Conservation (phyloP, 2,888 invertebrate species). For the Phaonia tiefii region DNA sequence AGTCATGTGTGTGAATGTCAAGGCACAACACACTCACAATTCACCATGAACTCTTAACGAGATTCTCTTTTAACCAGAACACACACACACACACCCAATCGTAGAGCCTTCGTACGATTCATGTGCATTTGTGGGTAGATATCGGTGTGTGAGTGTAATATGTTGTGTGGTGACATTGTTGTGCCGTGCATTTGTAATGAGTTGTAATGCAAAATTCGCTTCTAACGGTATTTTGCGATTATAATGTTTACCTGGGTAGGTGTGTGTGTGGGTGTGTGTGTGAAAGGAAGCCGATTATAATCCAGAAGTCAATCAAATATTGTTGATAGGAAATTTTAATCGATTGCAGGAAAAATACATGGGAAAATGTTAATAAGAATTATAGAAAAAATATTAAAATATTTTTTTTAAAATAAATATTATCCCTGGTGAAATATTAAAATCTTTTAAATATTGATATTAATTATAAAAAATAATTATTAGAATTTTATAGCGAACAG, state of each 20-base stretch:
- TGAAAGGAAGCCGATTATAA: too few species aligned
- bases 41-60: conserved; percentile 69
- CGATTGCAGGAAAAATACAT: too few species aligned
- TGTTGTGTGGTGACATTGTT: conserved; percentile 33
- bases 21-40: conserved; percentile 56
- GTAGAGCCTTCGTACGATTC: not conserved
- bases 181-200: conserved; percentile 61
- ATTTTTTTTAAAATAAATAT: too few species aligned
- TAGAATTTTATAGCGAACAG: too few species aligned
- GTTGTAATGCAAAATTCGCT: not conserved
- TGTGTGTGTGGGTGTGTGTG: not conserved
- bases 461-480: too few species aligned
- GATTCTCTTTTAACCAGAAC: conserved; percentile 46
- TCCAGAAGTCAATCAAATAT: too few species aligned
- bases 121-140: too few species aligned
- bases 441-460: too few species aligned
- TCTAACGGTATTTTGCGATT: conserved; percentile 10
- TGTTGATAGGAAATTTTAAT: too few species aligned
- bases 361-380: too few species aligned
- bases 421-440: too few species aligned
- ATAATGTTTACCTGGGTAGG: not conserved
- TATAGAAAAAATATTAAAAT: too few species aligned
- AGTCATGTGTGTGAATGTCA: conserved; percentile 66
- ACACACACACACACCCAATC: not conserved
- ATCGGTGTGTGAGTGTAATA: not conserved